phyloP scores from a whole-genome alignment of 1,140 invertebrate genomes.

The Drosophila takahashii region DNA sequence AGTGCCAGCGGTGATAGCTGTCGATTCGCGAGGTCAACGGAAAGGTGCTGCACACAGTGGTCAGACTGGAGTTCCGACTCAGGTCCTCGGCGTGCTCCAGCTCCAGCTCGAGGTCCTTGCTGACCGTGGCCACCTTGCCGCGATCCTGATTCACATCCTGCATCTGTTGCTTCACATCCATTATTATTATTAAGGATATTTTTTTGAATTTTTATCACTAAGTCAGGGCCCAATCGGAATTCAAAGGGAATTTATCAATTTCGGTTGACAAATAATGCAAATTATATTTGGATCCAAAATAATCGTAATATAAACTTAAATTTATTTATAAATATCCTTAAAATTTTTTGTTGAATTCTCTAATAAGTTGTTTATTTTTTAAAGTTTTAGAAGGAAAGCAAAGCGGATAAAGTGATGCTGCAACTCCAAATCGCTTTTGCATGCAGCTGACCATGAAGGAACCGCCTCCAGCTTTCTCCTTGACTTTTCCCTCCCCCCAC shows the following conservation, averaged over 20 bases:
- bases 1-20: neutral
- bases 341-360: neutral
- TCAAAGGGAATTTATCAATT: neutral
- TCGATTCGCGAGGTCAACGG: slow-evolving; percentile 8
- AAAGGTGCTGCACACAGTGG: slow-evolving; percentile 22
- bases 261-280: neutral
- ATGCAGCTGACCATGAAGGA: slow-evolving; percentile 43
- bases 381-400: neutral
- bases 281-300: neutral
- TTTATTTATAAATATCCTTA: too few species aligned
- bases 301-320: too few species aligned
- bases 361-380: neutral
- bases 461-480: neutral
- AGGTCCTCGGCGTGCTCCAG: neutral
- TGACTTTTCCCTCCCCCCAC: neutral
- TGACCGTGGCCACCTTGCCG: neutral
- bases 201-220: neutral
- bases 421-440: slow-evolving; percentile 61
- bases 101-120: neutral
- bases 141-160: neutral
- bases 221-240: neutral
- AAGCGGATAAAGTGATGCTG: neutral
- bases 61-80: slow-evolving; percentile 12
- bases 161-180: neutral
- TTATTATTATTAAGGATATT: too few species aligned